Evolutionary conservation across 2,797 vertebrate genomes (phyloP).

Genomic region (Chiloscyllium punctatum): DNA sequence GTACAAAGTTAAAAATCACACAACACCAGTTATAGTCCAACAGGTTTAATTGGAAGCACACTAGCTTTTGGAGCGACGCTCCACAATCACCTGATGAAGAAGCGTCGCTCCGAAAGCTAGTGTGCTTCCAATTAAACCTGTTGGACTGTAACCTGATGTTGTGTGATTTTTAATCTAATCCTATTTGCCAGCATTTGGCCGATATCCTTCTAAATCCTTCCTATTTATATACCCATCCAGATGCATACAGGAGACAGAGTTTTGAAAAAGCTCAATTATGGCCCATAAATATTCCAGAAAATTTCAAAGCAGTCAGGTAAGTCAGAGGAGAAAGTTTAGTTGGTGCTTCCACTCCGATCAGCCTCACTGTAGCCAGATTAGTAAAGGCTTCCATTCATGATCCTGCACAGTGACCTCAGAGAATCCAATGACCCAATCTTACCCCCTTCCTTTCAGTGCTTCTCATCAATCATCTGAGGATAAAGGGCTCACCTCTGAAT

Average conservation of each 20-base stretch:
- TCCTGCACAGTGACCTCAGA: neutral
- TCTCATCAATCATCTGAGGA: neutral
- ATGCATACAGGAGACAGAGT: neutral
- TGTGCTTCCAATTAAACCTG: too few relatives aligned
- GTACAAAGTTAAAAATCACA: too few relatives aligned
- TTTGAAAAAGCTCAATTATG: neutral
- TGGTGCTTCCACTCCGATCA: neutral
- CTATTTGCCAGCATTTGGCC: too few relatives aligned
- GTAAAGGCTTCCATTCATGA: neutral
- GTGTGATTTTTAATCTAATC: too few relatives aligned
- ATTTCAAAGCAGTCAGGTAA: neutral
- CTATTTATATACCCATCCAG: too few relatives aligned
- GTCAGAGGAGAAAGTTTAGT: neutral
- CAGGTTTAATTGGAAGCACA: too few relatives aligned
- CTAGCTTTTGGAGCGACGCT: too few relatives aligned
- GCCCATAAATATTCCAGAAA: neutral
- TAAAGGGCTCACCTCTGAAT: neutral
- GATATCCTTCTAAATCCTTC: too few relatives aligned
- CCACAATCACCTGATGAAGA: too few relatives aligned
- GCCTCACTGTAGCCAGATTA: neutral
- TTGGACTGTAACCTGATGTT: too few relatives aligned
- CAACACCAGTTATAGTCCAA: too few relatives aligned
- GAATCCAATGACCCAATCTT: neutral
- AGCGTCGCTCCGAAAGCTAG: too few relatives aligned
- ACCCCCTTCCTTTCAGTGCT: neutral